Base-by-base conservation (phyloP, 2,797 vertebrate species). In the Vireo griseus region DNA sequence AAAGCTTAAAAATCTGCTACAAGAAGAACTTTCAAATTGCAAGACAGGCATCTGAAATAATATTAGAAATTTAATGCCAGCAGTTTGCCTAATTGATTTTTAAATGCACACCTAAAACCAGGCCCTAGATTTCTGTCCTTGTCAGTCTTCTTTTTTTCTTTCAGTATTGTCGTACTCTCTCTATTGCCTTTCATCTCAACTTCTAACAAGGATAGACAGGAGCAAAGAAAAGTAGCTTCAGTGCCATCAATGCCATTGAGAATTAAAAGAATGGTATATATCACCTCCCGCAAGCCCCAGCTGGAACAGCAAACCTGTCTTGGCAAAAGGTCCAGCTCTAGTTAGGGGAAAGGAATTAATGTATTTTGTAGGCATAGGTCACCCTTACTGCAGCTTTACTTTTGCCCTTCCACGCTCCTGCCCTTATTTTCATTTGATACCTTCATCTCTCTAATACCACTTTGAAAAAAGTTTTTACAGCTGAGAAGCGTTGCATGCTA, bases 1-100 rank as follows among this genome's bases (percentile, higher is more conserved):
- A 92, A 85, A 79, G 6, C 51, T 72, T 81, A 51, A 86, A 89
- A 89, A 82, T 59, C 48, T 74, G 44, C 75, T 54, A 63, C n/a
- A 71, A 88, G 57, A 80, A 45, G 16, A 89, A 42, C 35, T 79
- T 85, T 90, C 57, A 71, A 89, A 91, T 10, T 77, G 51, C 55
- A 89, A 95, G 67, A 82, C 33, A 71, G 52, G 42, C 59, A 94
- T 57, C 48, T 61, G 68, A 96, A 95, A 86, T 61, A 85, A 92
- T 91, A 94, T 89, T 88, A 83, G 87, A 92, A 92, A 82, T 14
- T 42, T 80, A 79, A 94, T 68, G 72, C 37, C 74, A 82, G 61
- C 29, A 89, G 63, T 87, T 85, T 87, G 72, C 48, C 48, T 87
- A 90, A 93, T 40, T 90, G 80, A 96, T 86, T 93, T 95, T 92